Base-by-base conservation (phyloP, 2,888 invertebrate genomes). In the Deroplatys truncata region DNA sequence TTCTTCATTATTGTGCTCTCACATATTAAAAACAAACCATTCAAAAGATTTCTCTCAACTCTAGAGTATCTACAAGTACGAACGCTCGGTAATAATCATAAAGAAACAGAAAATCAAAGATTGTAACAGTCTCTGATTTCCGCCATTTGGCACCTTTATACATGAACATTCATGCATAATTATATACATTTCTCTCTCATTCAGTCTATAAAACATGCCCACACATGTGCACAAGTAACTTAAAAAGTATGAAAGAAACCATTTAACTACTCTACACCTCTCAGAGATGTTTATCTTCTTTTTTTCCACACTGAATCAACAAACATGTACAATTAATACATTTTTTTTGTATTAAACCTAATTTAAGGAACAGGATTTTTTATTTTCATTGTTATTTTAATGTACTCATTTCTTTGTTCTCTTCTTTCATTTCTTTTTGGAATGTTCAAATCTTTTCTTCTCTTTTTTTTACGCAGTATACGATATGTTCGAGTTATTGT, bases 401-500 rank as follows among this genome's bases (percentile, higher is more conserved):
- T 85, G 16, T 49, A 28, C 28, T 49, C 28, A 56, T 28, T 82
- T 86, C 28, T 86, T 86, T 56, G 86, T 43, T 72, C 25, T 16
- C 2, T 20, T 72, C 20, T 7, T 72, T 72, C 25, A 9, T 72
- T 72, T 20, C 20, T 72, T 72, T 72, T 82, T 87, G 89, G 89
- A 89, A 89, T 89, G 89, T 89, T 85, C 84, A n/a, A 43, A 43
- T 85, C 29, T 85, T 84, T 56, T 56, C 2, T 49, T n/a, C n/a
- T n/a, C n/a, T 49, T 49, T n/a, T 84, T 84, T n/a, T n/a, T 43
- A 31, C 31, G 29, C 31, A n/a, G 8, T 82, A 28, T 56, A n/a
- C 15, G 90, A 90, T 90, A 90, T 90, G 90, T 90, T 88, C 86
- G 84, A 89, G 20, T 89, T 90, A 89, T 90, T 90, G 90, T 90